Conservation (phyloP, 2,113 vertebrate species). For the Aspidoscelis tigris region DNA sequence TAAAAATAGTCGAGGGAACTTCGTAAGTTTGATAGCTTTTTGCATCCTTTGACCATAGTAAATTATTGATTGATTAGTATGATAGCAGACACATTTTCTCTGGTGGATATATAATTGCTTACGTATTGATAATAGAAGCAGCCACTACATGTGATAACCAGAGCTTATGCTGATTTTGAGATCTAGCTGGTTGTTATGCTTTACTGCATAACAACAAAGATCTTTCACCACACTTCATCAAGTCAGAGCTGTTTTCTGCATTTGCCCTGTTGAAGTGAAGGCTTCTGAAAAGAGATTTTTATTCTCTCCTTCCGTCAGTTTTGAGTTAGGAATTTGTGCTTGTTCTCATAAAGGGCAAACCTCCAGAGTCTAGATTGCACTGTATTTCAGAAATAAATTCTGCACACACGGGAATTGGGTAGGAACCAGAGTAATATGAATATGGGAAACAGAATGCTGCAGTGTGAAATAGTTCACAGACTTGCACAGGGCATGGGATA, state of each 20-base stretch:
- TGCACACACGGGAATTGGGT: background rate
- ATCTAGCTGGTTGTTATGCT: background rate
- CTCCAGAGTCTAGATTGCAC: constrained; percentile 13
- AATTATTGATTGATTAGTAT: background rate
- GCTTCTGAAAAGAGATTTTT: background rate
- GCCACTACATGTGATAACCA: background rate
- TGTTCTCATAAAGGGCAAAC: background rate
- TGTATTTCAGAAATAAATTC: constrained; percentile 24
- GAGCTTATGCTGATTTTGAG: background rate
- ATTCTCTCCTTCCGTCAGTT: background rate
- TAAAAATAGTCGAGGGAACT: background rate
- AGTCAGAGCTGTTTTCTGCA: background rate
- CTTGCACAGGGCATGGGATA: background rate
- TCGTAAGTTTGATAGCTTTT: no score
- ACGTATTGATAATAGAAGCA: background rate
- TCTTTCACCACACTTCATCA: background rate
- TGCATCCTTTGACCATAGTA: no score
- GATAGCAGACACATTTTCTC: background rate
- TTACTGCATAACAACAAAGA: background rate
- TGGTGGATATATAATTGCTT: background rate
- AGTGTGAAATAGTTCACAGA: background rate
- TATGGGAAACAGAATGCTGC: constrained; percentile 13
- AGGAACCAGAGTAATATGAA: constrained; percentile 11
- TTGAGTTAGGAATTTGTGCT: background rate
- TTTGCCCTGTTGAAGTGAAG: background rate